A percentile compares a stretch with the other conserved stretches of the same genome.
These are phyloP conservation scores for Fabriciana adippe DNA, from an alignment of 2,888 invertebrate genomes.

Conservation along the genomic window DNA sequence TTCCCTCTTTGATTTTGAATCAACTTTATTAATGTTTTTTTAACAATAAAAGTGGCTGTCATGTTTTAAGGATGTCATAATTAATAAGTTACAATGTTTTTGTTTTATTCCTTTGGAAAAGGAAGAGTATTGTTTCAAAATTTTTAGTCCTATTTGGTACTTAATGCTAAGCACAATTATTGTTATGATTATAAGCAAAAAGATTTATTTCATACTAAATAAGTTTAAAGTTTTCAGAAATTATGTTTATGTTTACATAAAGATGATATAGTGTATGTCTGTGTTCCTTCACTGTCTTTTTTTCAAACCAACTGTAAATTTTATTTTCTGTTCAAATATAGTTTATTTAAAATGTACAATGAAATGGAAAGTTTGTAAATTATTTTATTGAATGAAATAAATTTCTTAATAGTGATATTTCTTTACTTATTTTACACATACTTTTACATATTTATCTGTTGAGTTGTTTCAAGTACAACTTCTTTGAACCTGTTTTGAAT, in stretches of 20 bases:
- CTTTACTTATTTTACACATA: neutral
- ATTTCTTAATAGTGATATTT: neutral
- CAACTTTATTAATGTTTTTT: slow-evolving; percentile 3
- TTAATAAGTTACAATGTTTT: neutral
- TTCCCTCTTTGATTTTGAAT: slow-evolving; percentile 13
- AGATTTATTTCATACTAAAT: neutral
- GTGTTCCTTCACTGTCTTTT: neutral
- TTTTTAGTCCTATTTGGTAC: slow-evolving; percentile 38
- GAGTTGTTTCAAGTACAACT: too few species aligned
- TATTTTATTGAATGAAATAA: slow-evolving; percentile 11
- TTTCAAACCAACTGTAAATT: slow-evolving; percentile 3
- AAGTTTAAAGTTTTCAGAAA: too few species aligned
- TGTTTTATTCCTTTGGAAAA: slow-evolving; percentile 31
- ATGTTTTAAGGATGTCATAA: neutral
- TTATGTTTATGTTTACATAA: neutral
- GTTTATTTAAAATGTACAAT: too few species aligned
- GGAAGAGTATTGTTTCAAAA: slow-evolving; percentile 20
- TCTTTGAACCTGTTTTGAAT: too few species aligned
- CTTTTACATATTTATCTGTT: too few species aligned
- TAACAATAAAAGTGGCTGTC: neutral
- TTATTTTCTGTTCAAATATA: neutral
- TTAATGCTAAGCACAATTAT: slow-evolving; percentile 49
- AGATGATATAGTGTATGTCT: slow-evolving; percentile 4
- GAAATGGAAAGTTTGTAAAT: slow-evolving; percentile 7
- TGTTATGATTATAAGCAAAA: slow-evolving; percentile 22